Conservation (phyloP, 2,113 vertebrate species). For the Leucoraja erinaceus region DNA sequence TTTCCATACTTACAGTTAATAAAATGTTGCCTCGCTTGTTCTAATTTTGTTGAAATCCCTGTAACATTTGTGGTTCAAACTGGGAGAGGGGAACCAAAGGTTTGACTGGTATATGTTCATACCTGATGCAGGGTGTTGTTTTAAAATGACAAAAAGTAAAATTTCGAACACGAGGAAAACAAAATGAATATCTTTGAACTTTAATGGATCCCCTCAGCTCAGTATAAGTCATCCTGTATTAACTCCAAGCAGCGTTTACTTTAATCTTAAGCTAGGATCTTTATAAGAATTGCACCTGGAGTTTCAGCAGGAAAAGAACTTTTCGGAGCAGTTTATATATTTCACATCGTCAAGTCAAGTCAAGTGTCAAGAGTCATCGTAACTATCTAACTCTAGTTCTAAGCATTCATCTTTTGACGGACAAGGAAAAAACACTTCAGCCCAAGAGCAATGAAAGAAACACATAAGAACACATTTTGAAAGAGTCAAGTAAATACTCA, state of each 20-base stretch:
- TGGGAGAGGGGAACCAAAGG: neutral
- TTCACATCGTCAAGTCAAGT: neutral
- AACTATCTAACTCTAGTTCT: neutral
- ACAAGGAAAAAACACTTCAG: neutral
- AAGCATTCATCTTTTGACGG: neutral
- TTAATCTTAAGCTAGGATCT: neutral
- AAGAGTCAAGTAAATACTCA: neutral
- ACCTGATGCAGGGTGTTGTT: neutral
- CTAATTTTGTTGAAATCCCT: neutral
- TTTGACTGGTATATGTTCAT: neutral
- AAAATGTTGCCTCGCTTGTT: neutral
- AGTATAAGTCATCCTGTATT: neutral
- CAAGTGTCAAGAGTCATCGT: no score
- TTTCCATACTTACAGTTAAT: neutral
- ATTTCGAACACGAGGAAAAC: neutral
- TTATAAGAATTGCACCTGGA: neutral
- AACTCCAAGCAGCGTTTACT: neutral
- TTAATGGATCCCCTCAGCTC: neutral
- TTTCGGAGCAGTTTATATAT: neutral
- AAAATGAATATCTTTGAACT: neutral
- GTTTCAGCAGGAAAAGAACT: neutral
- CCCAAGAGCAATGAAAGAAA: neutral
- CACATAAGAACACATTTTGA: neutral
- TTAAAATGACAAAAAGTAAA: conserved; percentile 12
- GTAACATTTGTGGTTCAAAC: neutral